A percentile compares a stretch with the other conserved stretches of the same genome.
phyloP scores from a whole-genome alignment of 92 coral and sea anemone genomes.

The Epizoanthus ramosus region DNA sequence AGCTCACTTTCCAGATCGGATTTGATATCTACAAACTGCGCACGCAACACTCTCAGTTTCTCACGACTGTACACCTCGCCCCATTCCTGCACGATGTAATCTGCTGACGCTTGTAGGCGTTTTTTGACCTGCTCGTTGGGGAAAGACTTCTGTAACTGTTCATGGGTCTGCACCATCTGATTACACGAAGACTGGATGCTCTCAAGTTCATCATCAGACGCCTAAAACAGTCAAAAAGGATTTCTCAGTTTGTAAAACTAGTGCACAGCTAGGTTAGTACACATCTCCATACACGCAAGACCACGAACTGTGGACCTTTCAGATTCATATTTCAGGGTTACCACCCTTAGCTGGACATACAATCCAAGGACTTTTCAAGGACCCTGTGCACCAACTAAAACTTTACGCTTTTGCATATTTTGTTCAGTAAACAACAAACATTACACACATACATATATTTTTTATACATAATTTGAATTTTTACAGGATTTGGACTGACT shows the following conservation, averaged over 20 bases:
- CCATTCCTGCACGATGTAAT: constrained; percentile 78
- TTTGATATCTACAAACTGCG: constrained; percentile 62
- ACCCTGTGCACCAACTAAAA: too few relatives aligned
- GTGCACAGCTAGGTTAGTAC: too few relatives aligned
- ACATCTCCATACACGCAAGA: too few relatives aligned
- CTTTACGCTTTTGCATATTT: too few relatives aligned
- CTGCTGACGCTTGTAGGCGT: constrained; percentile 58
- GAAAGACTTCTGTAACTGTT: constrained; percentile 57
- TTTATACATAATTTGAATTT: too few relatives aligned
- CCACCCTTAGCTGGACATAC: too few relatives aligned
- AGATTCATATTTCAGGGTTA: too few relatives aligned
- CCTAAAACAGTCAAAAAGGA: constrained; percentile 34
- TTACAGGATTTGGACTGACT: too few relatives aligned
- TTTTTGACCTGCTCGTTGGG: constrained; percentile 79
- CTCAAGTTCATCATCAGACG: constrained; percentile 71
- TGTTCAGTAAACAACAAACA: too few relatives aligned
- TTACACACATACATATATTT: too few relatives aligned
- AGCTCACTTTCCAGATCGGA: constrained; percentile 57
- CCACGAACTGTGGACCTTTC: too few relatives aligned
- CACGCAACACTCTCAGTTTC: constrained; percentile 60
- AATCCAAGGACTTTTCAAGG: too few relatives aligned
- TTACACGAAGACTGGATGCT: constrained; percentile 61
- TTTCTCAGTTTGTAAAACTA: not conserved
- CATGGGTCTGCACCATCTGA: constrained; percentile 64
- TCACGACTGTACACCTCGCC: constrained; percentile 72